Evolutionary conservation across 2,888 invertebrate genomes (phyloP).

Genomic region (Aphidoletes aphidimyza): DNA sequence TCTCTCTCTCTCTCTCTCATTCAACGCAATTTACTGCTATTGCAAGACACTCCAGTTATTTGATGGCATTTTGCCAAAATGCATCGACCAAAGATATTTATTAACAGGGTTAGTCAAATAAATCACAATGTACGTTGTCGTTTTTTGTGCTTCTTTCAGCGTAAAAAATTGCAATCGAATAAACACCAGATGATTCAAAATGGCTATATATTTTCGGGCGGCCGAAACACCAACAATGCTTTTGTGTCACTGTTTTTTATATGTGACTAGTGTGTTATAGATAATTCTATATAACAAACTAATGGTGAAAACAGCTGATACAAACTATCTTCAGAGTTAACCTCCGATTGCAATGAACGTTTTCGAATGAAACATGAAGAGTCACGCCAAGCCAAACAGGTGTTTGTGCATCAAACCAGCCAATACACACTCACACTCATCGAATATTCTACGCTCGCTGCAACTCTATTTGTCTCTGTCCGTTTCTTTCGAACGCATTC

Average conservation of each 20-base stretch:
- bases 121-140: not conserved
- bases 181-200: not conserved
- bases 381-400: not conserved
- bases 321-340: not conserved
- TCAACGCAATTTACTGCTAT: not conserved
- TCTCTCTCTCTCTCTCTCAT: too few species aligned
- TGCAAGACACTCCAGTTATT: not conserved
- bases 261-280: not conserved
- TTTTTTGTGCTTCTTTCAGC: too few species aligned
- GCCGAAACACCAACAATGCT: not conserved
- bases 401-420: not conserved
- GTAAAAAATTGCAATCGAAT: not conserved
- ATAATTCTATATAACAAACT: not conserved
- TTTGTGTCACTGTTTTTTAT: not conserved
- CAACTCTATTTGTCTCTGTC: not conserved
- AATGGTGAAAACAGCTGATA: conserved; percentile 29
- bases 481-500: not conserved
- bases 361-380: not conserved
- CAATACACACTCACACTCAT: not conserved
- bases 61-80: conserved; percentile 7
- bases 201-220: not conserved
- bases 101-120: conserved; percentile 21
- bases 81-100: conserved; percentile 26
- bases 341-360: not conserved
- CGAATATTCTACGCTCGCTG: not conserved